Conservation (phyloP, 2,888 invertebrate species). For the Cynaeus angustus region DNA sequence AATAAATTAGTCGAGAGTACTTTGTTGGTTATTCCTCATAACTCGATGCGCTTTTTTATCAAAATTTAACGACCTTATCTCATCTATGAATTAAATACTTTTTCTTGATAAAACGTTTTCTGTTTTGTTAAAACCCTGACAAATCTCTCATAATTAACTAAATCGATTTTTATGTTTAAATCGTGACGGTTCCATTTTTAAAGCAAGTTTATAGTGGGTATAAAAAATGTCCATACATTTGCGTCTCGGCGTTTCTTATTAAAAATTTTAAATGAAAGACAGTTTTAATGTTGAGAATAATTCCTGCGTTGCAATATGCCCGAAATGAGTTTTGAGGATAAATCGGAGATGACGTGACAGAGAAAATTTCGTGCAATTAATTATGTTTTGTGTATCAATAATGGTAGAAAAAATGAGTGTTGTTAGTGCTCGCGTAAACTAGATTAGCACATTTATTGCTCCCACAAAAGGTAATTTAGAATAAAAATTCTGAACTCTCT, state of each 20-base stretch:
- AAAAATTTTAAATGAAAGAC: slow-evolving; percentile 37
- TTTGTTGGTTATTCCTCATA: neutral
- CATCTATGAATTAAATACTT: too few relatives aligned
- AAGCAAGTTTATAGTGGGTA: neutral
- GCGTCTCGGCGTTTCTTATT: slow-evolving; percentile 25
- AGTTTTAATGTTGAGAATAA: slow-evolving; percentile 38
- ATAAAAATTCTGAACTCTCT: slow-evolving; percentile 15
- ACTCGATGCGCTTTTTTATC: too few relatives aligned
- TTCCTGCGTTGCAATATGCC: slow-evolving; percentile 28
- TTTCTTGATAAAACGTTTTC: too few relatives aligned
- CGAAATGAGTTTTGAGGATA: slow-evolving; percentile 44
- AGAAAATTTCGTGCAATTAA: slow-evolving; percentile 35
- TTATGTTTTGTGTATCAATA: slow-evolving; percentile 27
- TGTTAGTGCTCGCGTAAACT: slow-evolving; percentile 8
- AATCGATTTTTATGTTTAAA: neutral
- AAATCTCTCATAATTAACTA: too few relatives aligned
- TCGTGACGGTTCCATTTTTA: neutral
- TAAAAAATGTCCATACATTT: slow-evolving; percentile 34
- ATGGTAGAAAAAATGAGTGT: slow-evolving; percentile 13
- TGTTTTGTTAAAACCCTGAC: too few relatives aligned
- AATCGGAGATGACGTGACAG: slow-evolving; percentile 38
- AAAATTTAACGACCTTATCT: too few relatives aligned
- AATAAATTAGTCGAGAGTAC: slow-evolving; percentile 18
- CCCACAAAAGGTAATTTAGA: slow-evolving; percentile 10
- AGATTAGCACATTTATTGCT: slow-evolving; percentile 25